A percentile compares a stretch with the other conserved stretches of the same genome.
phyloP scores from a whole-genome alignment of 2,113 vertebrate species.

The Anhinga anhinga region DNA sequence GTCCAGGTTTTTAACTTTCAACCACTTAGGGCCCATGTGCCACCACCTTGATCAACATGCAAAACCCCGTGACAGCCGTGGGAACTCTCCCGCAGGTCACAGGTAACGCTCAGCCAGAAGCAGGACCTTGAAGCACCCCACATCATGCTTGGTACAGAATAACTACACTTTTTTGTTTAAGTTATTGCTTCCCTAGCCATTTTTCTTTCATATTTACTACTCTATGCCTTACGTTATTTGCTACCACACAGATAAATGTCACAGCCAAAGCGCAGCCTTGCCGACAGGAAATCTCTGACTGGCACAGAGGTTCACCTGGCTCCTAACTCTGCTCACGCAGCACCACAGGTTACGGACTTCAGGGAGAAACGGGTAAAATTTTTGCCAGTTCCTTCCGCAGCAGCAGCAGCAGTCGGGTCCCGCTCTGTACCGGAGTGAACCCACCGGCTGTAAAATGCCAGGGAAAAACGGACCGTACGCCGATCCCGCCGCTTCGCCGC shows the following conservation, averaged over 20 bases:
- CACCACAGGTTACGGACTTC: not conserved
- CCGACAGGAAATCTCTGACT: not conserved
- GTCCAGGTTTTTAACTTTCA: not conserved
- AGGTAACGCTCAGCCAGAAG: not conserved
- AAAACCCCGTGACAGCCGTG: not conserved
- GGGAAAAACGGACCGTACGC: rapidly evolving
- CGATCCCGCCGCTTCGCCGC: not conserved
- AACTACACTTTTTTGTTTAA: not conserved
- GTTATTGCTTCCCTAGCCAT: not conserved
- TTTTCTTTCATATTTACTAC: not conserved
- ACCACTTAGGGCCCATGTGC: not conserved
- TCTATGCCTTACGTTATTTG: rapidly evolving
- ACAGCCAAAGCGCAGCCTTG: not conserved
- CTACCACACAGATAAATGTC: not conserved
- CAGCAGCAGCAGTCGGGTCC: not conserved
- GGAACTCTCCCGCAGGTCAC: not conserved
- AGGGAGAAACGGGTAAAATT: rapidly evolving
- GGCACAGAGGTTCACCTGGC: not conserved
- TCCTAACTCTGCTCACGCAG: not conserved
- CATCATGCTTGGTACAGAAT: not conserved
- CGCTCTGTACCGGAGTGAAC: not conserved
- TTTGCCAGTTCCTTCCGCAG: not conserved
- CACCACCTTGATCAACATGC: not conserved
- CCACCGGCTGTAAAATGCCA: not conserved
- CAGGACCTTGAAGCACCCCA: not conserved